Percentiles rank a stretch among this genome's conserved stretches.
Conservation (phyloP, 2,888 invertebrate genomes). For the Stratiomys singularior region DNA sequence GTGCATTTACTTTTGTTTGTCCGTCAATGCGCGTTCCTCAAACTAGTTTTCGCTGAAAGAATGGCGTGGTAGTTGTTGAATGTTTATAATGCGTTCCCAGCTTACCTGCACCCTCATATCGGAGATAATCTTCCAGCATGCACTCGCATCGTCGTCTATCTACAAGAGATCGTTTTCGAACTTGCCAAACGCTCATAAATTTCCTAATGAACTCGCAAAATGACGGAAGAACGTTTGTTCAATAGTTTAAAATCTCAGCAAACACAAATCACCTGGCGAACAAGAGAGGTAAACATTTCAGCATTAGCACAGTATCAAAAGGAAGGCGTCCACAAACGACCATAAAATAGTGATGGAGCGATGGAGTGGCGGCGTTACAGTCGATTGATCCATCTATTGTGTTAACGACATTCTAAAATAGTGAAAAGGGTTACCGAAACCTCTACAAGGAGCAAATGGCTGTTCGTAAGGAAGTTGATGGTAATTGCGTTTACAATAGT, state of each 20-base stretch:
- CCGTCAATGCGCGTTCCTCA: too few species aligned
- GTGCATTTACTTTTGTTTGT: too few species aligned
- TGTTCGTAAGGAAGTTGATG: too few species aligned
- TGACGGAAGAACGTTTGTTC: slow-evolving; percentile 50
- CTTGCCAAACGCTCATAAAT: slow-evolving; percentile 49
- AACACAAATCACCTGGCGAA: slow-evolving; percentile 51
- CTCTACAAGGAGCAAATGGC: too few species aligned
- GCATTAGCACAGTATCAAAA: slow-evolving; percentile 2
- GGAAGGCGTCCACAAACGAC: slow-evolving; percentile 43
- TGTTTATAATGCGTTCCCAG: too few species aligned
- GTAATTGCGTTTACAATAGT: too few species aligned
- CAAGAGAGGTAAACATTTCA: slow-evolving; percentile 47
- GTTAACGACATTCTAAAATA: not conserved
- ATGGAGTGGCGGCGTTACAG: slow-evolving; percentile 29
- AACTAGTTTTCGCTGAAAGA: too few species aligned
- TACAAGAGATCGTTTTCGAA: slow-evolving; percentile 47
- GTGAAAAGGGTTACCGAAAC: slow-evolving; percentile 18
- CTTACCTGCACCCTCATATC: too few species aligned
- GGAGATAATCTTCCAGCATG: not conserved
- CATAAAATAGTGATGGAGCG: slow-evolving; percentile 39
- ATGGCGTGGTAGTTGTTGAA: too few species aligned
- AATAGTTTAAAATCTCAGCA: slow-evolving; percentile 45
- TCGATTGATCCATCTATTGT: slow-evolving; percentile 26
- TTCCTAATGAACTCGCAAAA: slow-evolving; percentile 51
- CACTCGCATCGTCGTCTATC: slow-evolving; percentile 3